Evolutionary conservation across 2,797 vertebrate genomes (phyloP), one percentile per base, ranked within the genome.

Genomic region (Arctocebus calabarensis): DNA sequence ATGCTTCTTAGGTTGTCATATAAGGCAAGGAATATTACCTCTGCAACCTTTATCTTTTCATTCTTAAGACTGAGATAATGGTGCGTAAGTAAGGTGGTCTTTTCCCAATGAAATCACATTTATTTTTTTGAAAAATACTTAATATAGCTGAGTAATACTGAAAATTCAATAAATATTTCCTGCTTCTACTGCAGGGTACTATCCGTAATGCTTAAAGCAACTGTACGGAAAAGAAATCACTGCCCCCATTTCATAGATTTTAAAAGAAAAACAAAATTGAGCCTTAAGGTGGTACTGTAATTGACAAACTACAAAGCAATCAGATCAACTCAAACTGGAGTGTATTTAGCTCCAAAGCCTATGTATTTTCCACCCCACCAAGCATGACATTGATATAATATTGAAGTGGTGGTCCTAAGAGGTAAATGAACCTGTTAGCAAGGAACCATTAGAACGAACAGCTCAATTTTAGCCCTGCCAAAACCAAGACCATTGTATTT

Each of bases 361-460:
- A 29, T 89, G 91, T 78, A 73, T 96, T 97, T 97, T 96, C 96
- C 34, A 96, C 86, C 43, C 37, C 55, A 94, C 71, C 61, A 97
- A 96, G 92, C 96, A 66, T 96, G 92, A 91, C 88, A 96, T 95
- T 95, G 91, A 45, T 85, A 37, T 78, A 82, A 94, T 77, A 88
- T 87, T 93, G 93, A 94, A 61, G 75, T 92, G 93, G 89, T 95
- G 70, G 91, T 74, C 91, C 74, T 93, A 48, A 52, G 91, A 96
- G 84, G 87, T 94, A 97, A 97, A 93, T 88, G 95, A 96, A 96
- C 89, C 92, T 95, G 91, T 96, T 96, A 94, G 77, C 84, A 91
- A 91, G 92, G 84, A 91, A 71, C n/a, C 81, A 88, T 97, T 97
- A 93, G 86, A 77, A 94, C 85, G 43, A 92, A 94, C 32, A 95